A percentile compares a stretch with the other conserved stretches of the same genome.
Evolutionary conservation across 2,113 vertebrate species (phyloP).

Genomic region (Pholis gunnellus): DNA sequence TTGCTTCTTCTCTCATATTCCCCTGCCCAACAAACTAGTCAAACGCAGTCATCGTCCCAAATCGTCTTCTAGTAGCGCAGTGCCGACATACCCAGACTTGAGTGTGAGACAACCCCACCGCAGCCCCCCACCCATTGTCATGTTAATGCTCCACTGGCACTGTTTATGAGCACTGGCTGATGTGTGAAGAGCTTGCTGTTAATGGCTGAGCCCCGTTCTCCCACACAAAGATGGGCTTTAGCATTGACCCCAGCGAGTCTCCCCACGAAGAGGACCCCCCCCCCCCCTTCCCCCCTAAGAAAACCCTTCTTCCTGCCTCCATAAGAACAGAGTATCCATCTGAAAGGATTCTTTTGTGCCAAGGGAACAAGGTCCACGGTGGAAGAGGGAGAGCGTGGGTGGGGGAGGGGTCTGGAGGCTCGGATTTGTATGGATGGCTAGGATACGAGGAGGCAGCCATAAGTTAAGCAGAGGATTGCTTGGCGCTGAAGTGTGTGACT

Average conservation of each 20-base stretch:
- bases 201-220: constrained; percentile 75
- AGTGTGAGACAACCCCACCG: constrained; percentile 60
- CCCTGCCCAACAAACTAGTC: constrained; percentile 4
- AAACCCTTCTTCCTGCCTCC: constrained; percentile 77
- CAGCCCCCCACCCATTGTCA: constrained; percentile 78
- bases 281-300: not conserved
- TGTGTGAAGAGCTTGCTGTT: constrained; percentile 82
- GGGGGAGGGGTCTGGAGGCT: constrained; percentile 68
- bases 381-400: constrained; percentile 59
- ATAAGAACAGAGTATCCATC: constrained; percentile 76
- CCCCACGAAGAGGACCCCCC: constrained; percentile 58
- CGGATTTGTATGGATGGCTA: constrained; percentile 71
- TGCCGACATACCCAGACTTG: constrained; percentile 64
- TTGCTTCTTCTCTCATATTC: not conserved
- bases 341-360: constrained; percentile 84
- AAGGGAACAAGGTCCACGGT: constrained; percentile 66
- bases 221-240: constrained; percentile 82
- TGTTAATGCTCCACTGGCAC: constrained; percentile 83
- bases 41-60: constrained; percentile 45
- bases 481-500: constrained; percentile 44
- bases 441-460: constrained; percentile 65
- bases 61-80: constrained; percentile 49
- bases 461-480: constrained; percentile 76
- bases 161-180: constrained; percentile 76
- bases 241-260: constrained; percentile 80